phyloP scores from a whole-genome alignment of 1,140 invertebrate species.

The Whitmania pigra region DNA sequence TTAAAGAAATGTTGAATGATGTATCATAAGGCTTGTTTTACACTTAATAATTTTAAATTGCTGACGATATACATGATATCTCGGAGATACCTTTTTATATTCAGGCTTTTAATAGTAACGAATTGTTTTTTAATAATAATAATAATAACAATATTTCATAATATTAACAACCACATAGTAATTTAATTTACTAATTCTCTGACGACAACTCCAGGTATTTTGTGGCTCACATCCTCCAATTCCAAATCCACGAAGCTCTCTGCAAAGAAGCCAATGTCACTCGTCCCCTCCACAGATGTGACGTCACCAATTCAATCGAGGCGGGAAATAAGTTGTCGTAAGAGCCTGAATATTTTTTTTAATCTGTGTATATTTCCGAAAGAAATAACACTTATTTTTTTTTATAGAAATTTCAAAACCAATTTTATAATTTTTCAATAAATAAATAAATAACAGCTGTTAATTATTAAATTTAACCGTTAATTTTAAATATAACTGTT shows the following conservation, averaged over 20 bases:
- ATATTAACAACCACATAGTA: not conserved
- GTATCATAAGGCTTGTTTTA: no score
- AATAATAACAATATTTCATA: not conserved
- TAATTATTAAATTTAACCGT: conserved; percentile 8
- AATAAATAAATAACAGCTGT: not conserved
- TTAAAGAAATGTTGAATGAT: no score
- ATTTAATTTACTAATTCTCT: not conserved
- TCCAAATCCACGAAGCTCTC: conserved; percentile 72
- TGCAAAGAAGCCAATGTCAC: conserved; percentile 62
- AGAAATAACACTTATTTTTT: not conserved
- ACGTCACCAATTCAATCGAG: conserved; percentile 2
- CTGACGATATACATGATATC: no score
- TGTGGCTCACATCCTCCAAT: conserved; percentile 74
- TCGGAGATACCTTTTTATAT: no score
- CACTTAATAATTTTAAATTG: no score
- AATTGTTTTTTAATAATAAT: no score
- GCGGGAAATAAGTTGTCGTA: not conserved
- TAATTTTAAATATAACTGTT: no score
- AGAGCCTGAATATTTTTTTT: not conserved
- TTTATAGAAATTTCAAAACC: not conserved
- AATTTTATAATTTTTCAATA: no score
- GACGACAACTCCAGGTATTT: conserved; percentile 60
- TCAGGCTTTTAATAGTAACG: no score
- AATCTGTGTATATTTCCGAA: not conserved
- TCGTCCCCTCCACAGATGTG: not conserved